phyloP scores from a whole-genome alignment of 30 jellyfish, hydroid and myxozoan species.

The Aurelia aurita region DNA sequence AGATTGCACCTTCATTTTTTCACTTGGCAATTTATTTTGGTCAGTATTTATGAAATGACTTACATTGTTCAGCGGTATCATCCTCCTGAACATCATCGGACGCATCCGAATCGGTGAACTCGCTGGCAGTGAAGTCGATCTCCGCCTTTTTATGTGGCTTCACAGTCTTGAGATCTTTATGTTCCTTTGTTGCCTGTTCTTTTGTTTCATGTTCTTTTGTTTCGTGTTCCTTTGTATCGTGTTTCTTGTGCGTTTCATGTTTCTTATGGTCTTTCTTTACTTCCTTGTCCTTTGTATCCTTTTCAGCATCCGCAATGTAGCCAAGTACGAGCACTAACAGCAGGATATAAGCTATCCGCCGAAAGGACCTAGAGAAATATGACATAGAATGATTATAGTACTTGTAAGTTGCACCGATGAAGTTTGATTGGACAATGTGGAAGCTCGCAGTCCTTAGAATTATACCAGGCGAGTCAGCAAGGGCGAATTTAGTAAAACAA shows the following conservation, averaged over 20 bases:
- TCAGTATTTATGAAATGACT: no score
- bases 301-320: constrained; percentile 15
- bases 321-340: constrained; percentile 8
- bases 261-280: constrained; percentile 2
- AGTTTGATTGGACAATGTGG: no score
- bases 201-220: not conserved
- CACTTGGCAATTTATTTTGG: no score
- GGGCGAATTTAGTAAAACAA: no score
- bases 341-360: constrained; percentile 10
- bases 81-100: constrained; percentile 50
- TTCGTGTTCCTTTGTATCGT: constrained; percentile 20
- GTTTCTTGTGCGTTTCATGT: constrained; percentile 19
- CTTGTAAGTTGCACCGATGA: no score
- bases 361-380: constrained; percentile 6
- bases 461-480: no score
- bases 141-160: constrained; percentile 52
- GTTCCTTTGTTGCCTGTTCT: not conserved
- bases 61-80: constrained; percentile 31
- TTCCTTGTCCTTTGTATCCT: no score
- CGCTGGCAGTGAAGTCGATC: constrained; percentile 52
- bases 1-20: no score
- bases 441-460: no score
- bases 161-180: not conserved
- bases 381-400: not conserved
- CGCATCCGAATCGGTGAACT: constrained; percentile 29